These are phyloP conservation scores for Nemotelus nigrinus DNA, from an alignment of 2,888 invertebrate genomes.

Conservation along the genomic window DNA sequence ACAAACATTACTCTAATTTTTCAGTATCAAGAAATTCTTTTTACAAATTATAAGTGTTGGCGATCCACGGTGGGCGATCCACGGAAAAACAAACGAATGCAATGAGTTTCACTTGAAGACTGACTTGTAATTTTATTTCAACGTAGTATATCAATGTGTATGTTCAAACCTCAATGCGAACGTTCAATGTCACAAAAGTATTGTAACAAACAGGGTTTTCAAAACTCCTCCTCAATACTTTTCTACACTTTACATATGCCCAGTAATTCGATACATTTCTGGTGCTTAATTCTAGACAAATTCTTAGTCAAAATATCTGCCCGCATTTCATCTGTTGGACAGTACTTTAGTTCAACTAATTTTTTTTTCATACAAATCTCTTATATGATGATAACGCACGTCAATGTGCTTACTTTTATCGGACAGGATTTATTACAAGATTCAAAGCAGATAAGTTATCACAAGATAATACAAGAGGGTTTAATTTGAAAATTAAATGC, in stretches of 20 bases:
- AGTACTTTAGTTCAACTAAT: conserved; percentile 42
- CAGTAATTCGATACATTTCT: conserved; percentile 33
- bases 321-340: conserved; percentile 44
- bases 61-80: too few species aligned
- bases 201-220: too few species aligned
- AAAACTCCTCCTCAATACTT: too few species aligned
- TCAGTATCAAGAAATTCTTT: too few species aligned
- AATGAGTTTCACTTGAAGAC: too few species aligned
- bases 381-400: conserved; percentile 47
- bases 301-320: conserved; percentile 48
- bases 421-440: conserved; percentile 48
- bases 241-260: neutral
- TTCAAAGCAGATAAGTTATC: conserved; percentile 48
- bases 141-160: too few species aligned
- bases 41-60: too few species aligned
- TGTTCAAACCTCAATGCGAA: too few species aligned
- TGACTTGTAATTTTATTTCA: too few species aligned
- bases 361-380: conserved; percentile 37
- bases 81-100: too few species aligned
- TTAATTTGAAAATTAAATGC: conserved; percentile 7
- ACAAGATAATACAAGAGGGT: conserved; percentile 31
- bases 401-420: conserved; percentile 49
- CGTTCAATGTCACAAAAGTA: too few species aligned
- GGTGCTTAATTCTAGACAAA: conserved; percentile 42
- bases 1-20: too few species aligned